A percentile compares a stretch with the other conserved stretches of the same genome.
phyloP scores from a whole-genome alignment of 2,797 vertebrate genomes.

The Pseudomugil tenellus region DNA sequence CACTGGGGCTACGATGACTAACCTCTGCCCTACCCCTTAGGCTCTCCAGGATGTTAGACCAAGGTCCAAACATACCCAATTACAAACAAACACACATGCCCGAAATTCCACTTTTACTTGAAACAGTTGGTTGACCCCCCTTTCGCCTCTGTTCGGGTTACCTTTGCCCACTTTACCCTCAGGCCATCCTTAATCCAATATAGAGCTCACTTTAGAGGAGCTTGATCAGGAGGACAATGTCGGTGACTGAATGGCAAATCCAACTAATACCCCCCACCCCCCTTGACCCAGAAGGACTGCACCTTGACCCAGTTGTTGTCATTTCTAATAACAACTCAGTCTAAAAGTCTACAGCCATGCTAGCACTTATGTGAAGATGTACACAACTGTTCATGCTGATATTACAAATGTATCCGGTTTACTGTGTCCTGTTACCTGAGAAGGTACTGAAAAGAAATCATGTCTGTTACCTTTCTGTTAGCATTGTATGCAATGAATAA shows the following conservation, averaged over 20 bases:
- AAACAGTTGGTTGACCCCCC: conserved; percentile 75
- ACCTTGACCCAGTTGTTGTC: conserved; percentile 42
- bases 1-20: conserved; percentile 41
- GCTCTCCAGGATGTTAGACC: conserved; percentile 78
- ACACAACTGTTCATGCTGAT: background rate
- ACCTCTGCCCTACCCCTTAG: conserved; percentile 77
- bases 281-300: conserved; percentile 6
- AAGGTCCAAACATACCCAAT: conserved; percentile 72
- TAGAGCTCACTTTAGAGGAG: conserved; percentile 60
- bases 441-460: background rate
- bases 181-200: conserved; percentile 78
- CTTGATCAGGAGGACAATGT: conserved; percentile 68
- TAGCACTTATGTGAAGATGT: background rate
- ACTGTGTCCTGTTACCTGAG: background rate
- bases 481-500: background rate
- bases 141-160: conserved; percentile 70
- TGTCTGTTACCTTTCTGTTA: background rate
- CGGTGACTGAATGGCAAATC: conserved; percentile 47
- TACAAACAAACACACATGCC: conserved; percentile 83
- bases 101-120: conserved; percentile 81
- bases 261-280: too few relatives aligned
- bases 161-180: conserved; percentile 59
- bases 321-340: background rate
- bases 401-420: background rate
- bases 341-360: conserved; percentile 1